Evolutionary conservation across 1,140 invertebrate genomes (phyloP).

Genomic region (Panagrolaimus sp.): DNA sequence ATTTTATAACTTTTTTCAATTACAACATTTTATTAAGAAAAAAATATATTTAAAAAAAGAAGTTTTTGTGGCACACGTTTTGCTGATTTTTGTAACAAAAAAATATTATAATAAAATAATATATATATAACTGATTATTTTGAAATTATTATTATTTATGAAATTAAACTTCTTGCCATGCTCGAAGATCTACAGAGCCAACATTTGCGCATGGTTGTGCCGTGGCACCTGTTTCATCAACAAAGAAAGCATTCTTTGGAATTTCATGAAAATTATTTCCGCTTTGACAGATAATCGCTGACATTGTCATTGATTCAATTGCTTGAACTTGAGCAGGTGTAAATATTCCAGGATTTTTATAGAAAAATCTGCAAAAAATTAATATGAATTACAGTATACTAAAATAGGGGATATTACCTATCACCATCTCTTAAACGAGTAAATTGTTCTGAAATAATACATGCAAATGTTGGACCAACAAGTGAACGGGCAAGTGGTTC

Average conservation of each 20-base stretch:
- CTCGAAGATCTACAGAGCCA: not conserved
- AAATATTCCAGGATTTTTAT: constrained; percentile 30
- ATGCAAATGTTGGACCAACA: constrained; percentile 46
- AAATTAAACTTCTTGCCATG: not conserved
- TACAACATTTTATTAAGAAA: too few relatives aligned
- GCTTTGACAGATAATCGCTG: constrained; percentile 36
- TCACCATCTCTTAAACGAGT: constrained; percentile 41
- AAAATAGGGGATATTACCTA: constrained; percentile 26
- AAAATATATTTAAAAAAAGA: too few relatives aligned
- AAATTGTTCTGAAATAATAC: constrained; percentile 47
- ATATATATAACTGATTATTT: too few relatives aligned
- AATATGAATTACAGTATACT: too few relatives aligned
- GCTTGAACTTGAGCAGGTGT: constrained; percentile 24
- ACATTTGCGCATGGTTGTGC: not conserved
- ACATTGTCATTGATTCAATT: constrained; percentile 29
- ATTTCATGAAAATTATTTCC: constrained; percentile 40
- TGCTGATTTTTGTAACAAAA: too few relatives aligned
- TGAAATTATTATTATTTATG: too few relatives aligned
- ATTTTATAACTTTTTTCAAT: too few relatives aligned
- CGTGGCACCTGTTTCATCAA: constrained; percentile 33
- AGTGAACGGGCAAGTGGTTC: constrained; percentile 35
- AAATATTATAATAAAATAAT: too few relatives aligned
- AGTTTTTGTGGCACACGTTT: too few relatives aligned
- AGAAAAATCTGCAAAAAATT: constrained; percentile 46
- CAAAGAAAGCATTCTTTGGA: constrained; percentile 39